A percentile compares a stretch with the other conserved stretches of the same genome.
These are phyloP conservation scores for Ambastaia sidthimunki DNA, from an alignment of 2,797 vertebrate genomes.

Conservation along the genomic window DNA sequence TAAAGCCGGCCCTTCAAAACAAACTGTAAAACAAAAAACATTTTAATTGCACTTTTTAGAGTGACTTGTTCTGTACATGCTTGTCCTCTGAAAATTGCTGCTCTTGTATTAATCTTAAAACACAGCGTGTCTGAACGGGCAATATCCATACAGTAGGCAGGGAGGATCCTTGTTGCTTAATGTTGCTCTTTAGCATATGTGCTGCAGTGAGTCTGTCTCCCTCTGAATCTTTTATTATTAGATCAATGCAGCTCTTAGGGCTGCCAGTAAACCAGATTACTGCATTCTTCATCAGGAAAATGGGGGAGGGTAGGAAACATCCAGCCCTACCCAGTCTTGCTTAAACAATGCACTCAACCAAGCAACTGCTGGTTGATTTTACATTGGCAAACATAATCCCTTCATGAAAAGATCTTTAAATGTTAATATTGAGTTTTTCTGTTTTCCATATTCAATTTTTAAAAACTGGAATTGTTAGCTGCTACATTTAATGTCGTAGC, in stretches of 20 bases:
- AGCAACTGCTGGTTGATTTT: slow-evolving; percentile 1
- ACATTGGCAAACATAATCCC: not conserved
- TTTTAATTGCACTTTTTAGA: not conserved
- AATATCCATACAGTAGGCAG: not conserved
- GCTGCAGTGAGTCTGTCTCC: slow-evolving; percentile 10
- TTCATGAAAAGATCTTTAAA: not conserved
- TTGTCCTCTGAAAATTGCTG: not conserved
- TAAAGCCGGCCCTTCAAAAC: too few species aligned
- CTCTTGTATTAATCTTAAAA: not conserved
- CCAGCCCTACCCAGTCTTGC: slow-evolving; percentile 4
- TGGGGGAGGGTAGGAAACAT: slow-evolving; percentile 37
- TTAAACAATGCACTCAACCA: not conserved
- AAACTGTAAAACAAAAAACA: too few species aligned
- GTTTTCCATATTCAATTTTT: not conserved
- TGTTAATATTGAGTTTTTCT: not conserved
- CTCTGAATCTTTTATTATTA: slow-evolving; percentile 58
- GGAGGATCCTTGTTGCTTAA: not conserved
- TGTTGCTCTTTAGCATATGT: not conserved
- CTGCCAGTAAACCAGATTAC: slow-evolving; percentile 73
- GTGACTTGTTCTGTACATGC: not conserved
- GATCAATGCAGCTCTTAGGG: slow-evolving; percentile 71
- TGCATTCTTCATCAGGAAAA: slow-evolving; percentile 64
- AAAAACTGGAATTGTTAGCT: not conserved
- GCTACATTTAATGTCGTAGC: not conserved
- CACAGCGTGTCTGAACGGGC: not conserved